Evolutionary conservation across 2,888 invertebrate genomes (phyloP).

Genomic region (Baronia brevicornis): DNA sequence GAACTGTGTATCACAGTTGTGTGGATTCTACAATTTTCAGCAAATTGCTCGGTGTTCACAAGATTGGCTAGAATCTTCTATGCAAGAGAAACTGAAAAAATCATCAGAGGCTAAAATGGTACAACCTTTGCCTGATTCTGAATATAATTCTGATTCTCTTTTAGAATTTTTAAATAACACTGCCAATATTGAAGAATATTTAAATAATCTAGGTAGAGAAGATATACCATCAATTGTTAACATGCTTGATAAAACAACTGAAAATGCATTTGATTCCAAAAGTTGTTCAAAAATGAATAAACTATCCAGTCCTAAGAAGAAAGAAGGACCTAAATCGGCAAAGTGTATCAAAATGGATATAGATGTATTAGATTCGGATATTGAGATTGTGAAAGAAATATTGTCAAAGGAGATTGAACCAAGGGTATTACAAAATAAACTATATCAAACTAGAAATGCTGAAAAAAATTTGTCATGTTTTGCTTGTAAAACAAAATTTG

Average conservation of each 20-base stretch:
- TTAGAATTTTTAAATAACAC: slow-evolving; percentile 66
- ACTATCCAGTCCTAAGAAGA: slow-evolving; percentile 50
- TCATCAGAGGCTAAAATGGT: slow-evolving; percentile 44
- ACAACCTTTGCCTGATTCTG: slow-evolving; percentile 63
- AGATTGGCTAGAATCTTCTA: slow-evolving; percentile 58
- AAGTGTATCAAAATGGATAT: slow-evolving; percentile 50
- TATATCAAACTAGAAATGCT: slow-evolving; percentile 20
- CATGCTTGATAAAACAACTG: slow-evolving; percentile 50
- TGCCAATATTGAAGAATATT: slow-evolving; percentile 61
- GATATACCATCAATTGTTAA: slow-evolving; percentile 64
- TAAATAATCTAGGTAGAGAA: slow-evolving; percentile 62
- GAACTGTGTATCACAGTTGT: slow-evolving; percentile 52
- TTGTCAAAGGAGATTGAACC: slow-evolving; percentile 43
- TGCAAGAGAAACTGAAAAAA: slow-evolving; percentile 48
- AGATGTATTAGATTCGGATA: slow-evolving; percentile 57
- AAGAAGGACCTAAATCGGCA: slow-evolving; percentile 29
- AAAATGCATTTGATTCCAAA: slow-evolving; percentile 16
- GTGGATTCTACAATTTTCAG: slow-evolving; percentile 64
- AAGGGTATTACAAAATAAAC: slow-evolving; percentile 25
- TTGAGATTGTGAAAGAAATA: slow-evolving; percentile 52
- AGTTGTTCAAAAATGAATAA: slow-evolving; percentile 36
- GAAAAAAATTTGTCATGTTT: slow-evolving; percentile 44
- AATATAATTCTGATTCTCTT: slow-evolving; percentile 67
- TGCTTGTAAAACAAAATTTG: slow-evolving; percentile 51
- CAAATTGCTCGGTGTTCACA: slow-evolving; percentile 61